phyloP scores from a whole-genome alignment of 2,113 vertebrate genomes.

The Proteles cristata region DNA sequence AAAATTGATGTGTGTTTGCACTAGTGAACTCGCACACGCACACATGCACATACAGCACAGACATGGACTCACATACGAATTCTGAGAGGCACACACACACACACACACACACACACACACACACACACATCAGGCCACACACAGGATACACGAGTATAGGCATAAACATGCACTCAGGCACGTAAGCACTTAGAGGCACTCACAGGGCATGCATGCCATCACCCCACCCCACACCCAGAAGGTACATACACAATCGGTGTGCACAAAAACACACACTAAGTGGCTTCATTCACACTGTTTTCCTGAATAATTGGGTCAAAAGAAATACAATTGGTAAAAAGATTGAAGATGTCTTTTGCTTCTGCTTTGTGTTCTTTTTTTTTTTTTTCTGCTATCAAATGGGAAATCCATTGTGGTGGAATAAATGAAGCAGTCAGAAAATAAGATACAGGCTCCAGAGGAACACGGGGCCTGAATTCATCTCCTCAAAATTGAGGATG shows the following conservation, averaged over 20 bases:
- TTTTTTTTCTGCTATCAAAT: neutral
- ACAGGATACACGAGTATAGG: neutral
- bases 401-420: slow-evolving; percentile 41
- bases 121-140: neutral
- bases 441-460: neutral
- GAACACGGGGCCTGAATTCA: neutral
- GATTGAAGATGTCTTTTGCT: slow-evolving; percentile 11
- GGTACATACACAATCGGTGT: neutral
- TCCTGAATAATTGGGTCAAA: neutral
- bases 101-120: neutral
- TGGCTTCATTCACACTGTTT: neutral
- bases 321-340: slow-evolving; percentile 1
- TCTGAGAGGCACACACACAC: neutral
- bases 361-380: neutral
- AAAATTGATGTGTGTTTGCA: neutral
- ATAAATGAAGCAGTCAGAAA: slow-evolving; percentile 37
- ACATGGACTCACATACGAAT: neutral
- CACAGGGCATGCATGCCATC: accelerated
- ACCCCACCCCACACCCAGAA: too few relatives aligned
- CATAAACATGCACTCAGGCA: accelerated
- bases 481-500: neutral
- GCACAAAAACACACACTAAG: neutral
- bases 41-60: neutral
- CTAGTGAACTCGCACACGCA: neutral
- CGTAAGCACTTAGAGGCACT: neutral